Base-by-base conservation (phyloP, 2,113 vertebrate genomes). In the Scolopax mira region DNA sequence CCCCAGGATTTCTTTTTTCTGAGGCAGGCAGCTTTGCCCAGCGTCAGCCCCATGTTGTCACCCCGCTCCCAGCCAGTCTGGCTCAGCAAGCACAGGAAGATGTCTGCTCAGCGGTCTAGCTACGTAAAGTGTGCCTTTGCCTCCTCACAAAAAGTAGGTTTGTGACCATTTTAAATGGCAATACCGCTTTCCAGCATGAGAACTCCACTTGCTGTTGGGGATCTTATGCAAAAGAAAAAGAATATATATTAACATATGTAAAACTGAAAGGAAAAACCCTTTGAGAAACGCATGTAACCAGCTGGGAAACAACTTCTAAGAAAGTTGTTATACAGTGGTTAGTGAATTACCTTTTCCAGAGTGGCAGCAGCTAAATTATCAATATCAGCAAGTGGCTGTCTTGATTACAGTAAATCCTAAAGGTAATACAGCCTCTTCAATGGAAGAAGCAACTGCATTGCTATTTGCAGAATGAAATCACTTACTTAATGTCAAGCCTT, bases 321-420 rank as follows among this genome's bases (percentile, higher is more conserved):
- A 89, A 91, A 96, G 60, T 2, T 70, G 54, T 80, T 80, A 48
- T n/a, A 72, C 10, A 57, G 54, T 52, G 37, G 52, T 67, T 94
- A 91, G 48, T 51, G 64, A 91, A 93, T 83, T 82, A 82, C n/a
- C 54, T 85, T 91, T 88, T 78, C 42, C 42, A 51, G 67, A 80
- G 46, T 72, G 62, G 39, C 54, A 88, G 64, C 25, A 80, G 74
- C 79, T 91, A 88, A 90, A 91, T 90, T 94, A 92, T 46, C 91
- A 91, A 85, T 60, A 93, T 64, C 60, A 88, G 49, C 31, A 95
- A 94, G 89, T 64, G 31, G 80, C 57, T 74, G 51, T 88, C 79
- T 71, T 37, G 6, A 94, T 95, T 91, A 82, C 70, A 79, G 57
- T 73, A 88, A 95, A 91, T 93, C 94, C 85, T 90, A 90, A 80